phyloP scores from a whole-genome alignment of 1,140 invertebrate genomes.

The Aethina tumida region DNA sequence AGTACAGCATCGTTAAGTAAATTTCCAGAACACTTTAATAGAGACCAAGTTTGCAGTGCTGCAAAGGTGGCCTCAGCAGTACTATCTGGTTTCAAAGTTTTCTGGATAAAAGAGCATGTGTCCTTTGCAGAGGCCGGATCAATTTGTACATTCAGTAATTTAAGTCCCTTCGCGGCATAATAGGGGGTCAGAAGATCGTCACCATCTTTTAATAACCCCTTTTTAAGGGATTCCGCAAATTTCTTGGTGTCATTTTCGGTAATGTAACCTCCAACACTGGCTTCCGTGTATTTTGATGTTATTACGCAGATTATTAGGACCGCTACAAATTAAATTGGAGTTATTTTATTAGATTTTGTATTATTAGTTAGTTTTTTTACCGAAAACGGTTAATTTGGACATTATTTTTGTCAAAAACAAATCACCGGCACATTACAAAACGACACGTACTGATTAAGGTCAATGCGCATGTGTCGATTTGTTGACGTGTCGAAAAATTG shows the following conservation, averaged over 20 bases:
- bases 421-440: too few relatives aligned
- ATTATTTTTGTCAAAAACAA: too few relatives aligned
- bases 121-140: conserved; percentile 15
- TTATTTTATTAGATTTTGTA: too few relatives aligned
- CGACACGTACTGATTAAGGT: too few relatives aligned
- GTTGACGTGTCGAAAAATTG: too few relatives aligned
- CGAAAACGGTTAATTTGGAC: too few relatives aligned
- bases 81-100: conserved; percentile 18
- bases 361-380: too few relatives aligned
- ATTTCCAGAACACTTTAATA: conserved; percentile 26
- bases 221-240: conserved; percentile 19
- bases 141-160: conserved; percentile 20
- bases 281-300: too few relatives aligned
- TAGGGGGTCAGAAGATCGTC: conserved; percentile 23
- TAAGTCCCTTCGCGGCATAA: conserved; percentile 25
- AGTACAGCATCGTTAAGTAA: conserved; percentile 23
- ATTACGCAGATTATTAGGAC: too few relatives aligned
- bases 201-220: conserved; percentile 14
- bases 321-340: too few relatives aligned
- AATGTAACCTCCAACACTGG: conserved; percentile 28
- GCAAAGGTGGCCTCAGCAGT: conserved; percentile 23
- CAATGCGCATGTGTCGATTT: too few relatives aligned
- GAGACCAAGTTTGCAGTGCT: conserved; percentile 20
- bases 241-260: conserved; percentile 20
- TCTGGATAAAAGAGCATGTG: conserved; percentile 21